Evolutionary conservation across 2,797 vertebrate species (phyloP).

Genomic region (Thaleichthys pacificus): DNA sequence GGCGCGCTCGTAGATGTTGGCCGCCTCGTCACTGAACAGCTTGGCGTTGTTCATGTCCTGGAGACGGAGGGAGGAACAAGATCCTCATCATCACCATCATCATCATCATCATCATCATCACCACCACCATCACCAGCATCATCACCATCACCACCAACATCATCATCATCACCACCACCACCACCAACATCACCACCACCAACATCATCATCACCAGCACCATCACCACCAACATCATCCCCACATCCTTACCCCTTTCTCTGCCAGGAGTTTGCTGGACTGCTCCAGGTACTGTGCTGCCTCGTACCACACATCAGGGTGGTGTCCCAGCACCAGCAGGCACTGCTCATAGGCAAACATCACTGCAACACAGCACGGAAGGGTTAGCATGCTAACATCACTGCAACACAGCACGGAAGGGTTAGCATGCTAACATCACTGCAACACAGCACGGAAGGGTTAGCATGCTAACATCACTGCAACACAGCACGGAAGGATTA

Average conservation of each 20-base stretch:
- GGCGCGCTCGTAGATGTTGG: constrained; percentile 98
- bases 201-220: too few species aligned
- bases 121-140: too few species aligned
- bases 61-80: constrained; percentile 19
- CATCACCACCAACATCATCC: too few species aligned
- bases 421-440: too few species aligned
- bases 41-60: constrained; percentile 99
- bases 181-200: too few species aligned
- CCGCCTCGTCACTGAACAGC: constrained; percentile 97
- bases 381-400: background rate
- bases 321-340: constrained; percentile 95
- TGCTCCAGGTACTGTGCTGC: constrained; percentile 98
- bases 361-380: constrained; percentile 74
- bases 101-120: too few species aligned
- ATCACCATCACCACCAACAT: too few species aligned
- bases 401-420: background rate
- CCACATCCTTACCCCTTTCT: constrained; percentile 88
- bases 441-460: too few species aligned
- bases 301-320: constrained; percentile 98
- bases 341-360: constrained; percentile 99
- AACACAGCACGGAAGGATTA: too few species aligned
- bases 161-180: background rate
- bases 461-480: too few species aligned
- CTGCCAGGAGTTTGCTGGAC: constrained; percentile 96
- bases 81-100: too few species aligned